Base-by-base conservation (phyloP, 2,113 vertebrate species). In the Choloepus hoffmanni region DNA sequence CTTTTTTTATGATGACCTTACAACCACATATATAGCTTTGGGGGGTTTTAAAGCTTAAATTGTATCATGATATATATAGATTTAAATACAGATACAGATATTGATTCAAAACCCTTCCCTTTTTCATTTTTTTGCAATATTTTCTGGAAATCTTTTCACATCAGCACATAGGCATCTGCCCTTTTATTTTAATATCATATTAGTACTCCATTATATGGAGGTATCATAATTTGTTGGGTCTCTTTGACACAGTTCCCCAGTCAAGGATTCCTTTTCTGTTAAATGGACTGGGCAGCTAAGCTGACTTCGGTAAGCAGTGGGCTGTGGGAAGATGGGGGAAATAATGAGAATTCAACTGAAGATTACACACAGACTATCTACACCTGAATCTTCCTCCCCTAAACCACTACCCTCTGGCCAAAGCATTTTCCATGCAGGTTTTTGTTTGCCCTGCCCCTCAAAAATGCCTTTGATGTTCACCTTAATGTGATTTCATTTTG, bases 401-500 rank as follows among this genome's bases (percentile, higher is more conserved):
- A 85, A 90, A 78, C 15, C 6, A 87, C 33, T 0, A 43, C 33
- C 23, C 2, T 4, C 11, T 16, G 7, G n/a, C 12, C n/a, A 78
- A 81, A 77, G n/a, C 3, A 19, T 85, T 81, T 92, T 63, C 21
- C 48, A 23, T 94, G 21, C 24, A 63, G 74, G 48, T 36, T 89
- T 91, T 89, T 83, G 19, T 96, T 26, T 93, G 33, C 19, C 12
- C 60, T 78, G 5, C 4, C 33, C 58, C 15, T 92, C 30, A 83
- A 89, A 43, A 94, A 92, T 83, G 30, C 23, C 28, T 96, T 94
- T 94, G 85, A 77, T 82, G 33, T 85, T 92, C 43, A 78, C n/a
- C 55, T 85, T 90, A 83, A 73, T 93, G 33, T 90, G 72, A 96
- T 88, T 94, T 95, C 30, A 74, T 85, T 92, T 78, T 36, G 53